Evolutionary conservation across 2,888 invertebrate species (phyloP).

Genomic region (Chironomus tentans): DNA sequence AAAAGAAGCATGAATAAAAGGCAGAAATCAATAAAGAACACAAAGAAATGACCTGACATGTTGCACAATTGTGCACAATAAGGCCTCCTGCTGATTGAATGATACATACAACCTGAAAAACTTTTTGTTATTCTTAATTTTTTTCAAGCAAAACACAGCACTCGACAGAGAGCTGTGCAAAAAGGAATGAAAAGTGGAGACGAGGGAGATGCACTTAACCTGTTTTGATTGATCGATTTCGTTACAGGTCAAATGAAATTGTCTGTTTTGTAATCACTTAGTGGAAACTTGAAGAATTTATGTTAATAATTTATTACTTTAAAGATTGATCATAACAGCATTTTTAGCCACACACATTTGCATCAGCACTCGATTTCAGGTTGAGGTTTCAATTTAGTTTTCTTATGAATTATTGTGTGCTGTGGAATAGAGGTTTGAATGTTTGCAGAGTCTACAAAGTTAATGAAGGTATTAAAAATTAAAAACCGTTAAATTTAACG

Average conservation of each 20-base stretch:
- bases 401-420: too few species aligned
- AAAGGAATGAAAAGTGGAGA: neutral
- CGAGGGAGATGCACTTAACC: slow-evolving; percentile 8
- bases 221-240: slow-evolving; percentile 25
- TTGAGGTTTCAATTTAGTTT: too few species aligned
- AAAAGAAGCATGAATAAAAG: too few species aligned
- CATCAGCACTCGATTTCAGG: too few species aligned
- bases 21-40: slow-evolving; percentile 1
- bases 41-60: slow-evolving; percentile 20
- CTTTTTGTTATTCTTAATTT: slow-evolving; percentile 11
- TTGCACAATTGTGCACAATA: slow-evolving; percentile 10
- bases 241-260: neutral
- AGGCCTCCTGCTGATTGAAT: slow-evolving; percentile 23
- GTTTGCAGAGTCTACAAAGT: too few species aligned
- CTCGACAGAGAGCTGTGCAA: neutral
- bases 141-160: slow-evolving; percentile 18
- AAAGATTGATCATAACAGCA: too few species aligned
- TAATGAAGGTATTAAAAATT: too few species aligned
- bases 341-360: too few species aligned
- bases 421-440: too few species aligned
- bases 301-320: too few species aligned
- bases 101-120: slow-evolving; percentile 1
- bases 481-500: too few species aligned
- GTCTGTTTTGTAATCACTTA: neutral
- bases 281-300: too few species aligned